phyloP scores from a whole-genome alignment of 2,888 invertebrate species.

The Raillietiella orientalis region DNA sequence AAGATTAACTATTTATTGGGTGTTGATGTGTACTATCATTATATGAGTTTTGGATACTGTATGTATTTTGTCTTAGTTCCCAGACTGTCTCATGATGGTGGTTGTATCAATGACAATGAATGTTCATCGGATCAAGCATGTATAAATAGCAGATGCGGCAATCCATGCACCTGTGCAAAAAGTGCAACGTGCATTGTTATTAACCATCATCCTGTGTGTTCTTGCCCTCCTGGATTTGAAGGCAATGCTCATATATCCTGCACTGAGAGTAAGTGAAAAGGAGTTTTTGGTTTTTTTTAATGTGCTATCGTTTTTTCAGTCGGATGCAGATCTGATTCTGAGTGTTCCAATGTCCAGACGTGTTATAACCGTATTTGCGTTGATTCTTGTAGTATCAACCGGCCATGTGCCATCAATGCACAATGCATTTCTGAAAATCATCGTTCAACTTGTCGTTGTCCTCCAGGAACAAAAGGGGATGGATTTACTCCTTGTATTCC shows the following conservation, averaged over 20 bases:
- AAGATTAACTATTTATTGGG: too few relatives aligned
- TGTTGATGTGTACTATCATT: too few relatives aligned
- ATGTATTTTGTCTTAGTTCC: too few relatives aligned
- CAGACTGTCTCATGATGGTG: too few relatives aligned
- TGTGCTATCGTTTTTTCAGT: too few relatives aligned
- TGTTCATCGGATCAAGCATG: constrained; percentile 47
- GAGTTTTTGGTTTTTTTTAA: too few relatives aligned
- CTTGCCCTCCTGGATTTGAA: constrained; percentile 46
- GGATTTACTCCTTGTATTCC: neutral
- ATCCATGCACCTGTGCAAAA: constrained; percentile 54
- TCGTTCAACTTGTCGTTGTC: constrained; percentile 7
- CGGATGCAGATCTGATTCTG: constrained; percentile 7
- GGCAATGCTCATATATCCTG: constrained; percentile 59
- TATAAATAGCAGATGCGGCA: constrained; percentile 48
- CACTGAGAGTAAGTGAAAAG: constrained; percentile 8
- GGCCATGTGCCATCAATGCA: constrained; percentile 6
- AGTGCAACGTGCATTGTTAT: constrained; percentile 47
- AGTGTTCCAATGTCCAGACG: constrained; percentile 7
- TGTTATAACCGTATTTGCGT: constrained; percentile 8
- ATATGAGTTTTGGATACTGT: too few relatives aligned
- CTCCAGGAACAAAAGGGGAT: constrained; percentile 7
- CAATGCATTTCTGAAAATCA: constrained; percentile 7
- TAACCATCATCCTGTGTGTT: constrained; percentile 55
- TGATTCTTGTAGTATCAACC: constrained; percentile 7
- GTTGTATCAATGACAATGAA: constrained; percentile 43